A percentile compares a stretch with the other conserved stretches of the same genome.
phyloP scores from a whole-genome alignment of 2,113 vertebrate species.

The Haliaeetus leucogaster region DNA sequence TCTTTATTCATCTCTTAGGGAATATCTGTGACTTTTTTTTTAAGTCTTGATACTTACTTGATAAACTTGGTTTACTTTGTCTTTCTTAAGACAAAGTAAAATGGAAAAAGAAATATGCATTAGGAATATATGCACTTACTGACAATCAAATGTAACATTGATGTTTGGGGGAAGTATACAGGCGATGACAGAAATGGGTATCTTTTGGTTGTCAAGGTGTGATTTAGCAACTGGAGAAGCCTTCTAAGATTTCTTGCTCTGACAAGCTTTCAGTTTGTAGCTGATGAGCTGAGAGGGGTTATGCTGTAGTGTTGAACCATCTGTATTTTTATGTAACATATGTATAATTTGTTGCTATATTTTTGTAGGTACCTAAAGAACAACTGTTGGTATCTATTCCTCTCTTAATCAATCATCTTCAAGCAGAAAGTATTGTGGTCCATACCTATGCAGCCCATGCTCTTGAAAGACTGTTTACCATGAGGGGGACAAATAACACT shows the following conservation, averaged over 20 bases:
- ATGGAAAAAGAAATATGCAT: neutral
- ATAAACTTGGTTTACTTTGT: too few species aligned
- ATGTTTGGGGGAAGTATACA: neutral
- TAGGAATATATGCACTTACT: neutral
- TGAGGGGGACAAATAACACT: slow-evolving; percentile 88
- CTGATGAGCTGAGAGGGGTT: neutral
- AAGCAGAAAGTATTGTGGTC: slow-evolving; percentile 93
- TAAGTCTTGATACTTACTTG: neutral
- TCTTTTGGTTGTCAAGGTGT: neutral
- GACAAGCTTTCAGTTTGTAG: neutral
- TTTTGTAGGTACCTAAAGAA: slow-evolving; percentile 91
- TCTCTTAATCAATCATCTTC: slow-evolving; percentile 88
- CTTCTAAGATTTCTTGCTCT: neutral
- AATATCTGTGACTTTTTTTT: neutral
- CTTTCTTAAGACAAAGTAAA: neutral
- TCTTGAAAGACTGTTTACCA: slow-evolving; percentile 94
- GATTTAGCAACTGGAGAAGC: neutral
- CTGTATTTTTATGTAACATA: neutral
- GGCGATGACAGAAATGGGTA: neutral
- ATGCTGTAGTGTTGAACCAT: neutral
- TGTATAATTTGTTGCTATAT: neutral
- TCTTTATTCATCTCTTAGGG: neutral
- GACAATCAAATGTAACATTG: neutral
- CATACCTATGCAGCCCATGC: slow-evolving; percentile 96
- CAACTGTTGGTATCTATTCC: slow-evolving; percentile 90